phyloP scores from a whole-genome alignment of 2,797 vertebrate species.

The Urosaurus nigricauda region DNA sequence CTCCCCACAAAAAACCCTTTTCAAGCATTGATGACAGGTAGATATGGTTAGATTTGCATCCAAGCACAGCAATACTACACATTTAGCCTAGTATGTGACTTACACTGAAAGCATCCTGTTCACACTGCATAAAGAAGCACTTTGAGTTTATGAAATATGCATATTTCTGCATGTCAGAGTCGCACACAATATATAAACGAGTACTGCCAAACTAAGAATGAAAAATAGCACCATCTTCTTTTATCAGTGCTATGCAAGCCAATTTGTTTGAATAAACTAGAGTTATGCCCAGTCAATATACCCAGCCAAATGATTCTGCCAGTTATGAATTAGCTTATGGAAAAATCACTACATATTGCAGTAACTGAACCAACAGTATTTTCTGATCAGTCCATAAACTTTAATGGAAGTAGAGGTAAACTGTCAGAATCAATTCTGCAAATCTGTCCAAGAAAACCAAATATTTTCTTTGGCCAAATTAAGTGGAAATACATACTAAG shows the following conservation, averaged over 20 bases:
- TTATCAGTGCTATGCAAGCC: conserved; percentile 18
- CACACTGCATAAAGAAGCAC: conserved; percentile 69
- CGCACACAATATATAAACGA: conserved; percentile 60
- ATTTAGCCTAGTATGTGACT: conserved; percentile 28
- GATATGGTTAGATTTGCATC: neutral
- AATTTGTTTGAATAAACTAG: conserved; percentile 6
- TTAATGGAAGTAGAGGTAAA: neutral
- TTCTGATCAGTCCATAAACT: neutral
- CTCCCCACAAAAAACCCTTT: too few relatives aligned
- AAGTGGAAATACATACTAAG: neutral
- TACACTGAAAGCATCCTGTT: conserved; percentile 20
- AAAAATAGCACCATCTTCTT: conserved; percentile 49
- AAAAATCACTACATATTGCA: neutral
- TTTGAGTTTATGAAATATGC: conserved; percentile 62
- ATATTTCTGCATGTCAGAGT: conserved; percentile 60
- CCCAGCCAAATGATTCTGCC: conserved; percentile 14
- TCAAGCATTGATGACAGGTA: too few relatives aligned
- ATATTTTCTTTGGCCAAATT: neutral
- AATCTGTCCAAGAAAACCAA: conserved; percentile 15
- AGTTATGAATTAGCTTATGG: conserved; percentile 25
- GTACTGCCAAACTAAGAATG: conserved; percentile 65
- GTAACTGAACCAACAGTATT: neutral
- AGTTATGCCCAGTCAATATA: conserved; percentile 1
- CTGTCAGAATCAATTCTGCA: conserved; percentile 26
- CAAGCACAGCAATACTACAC: conserved; percentile 3